Evolutionary conservation across 30 jellyfish, hydroid and myxozoan genomes (phyloP).

Genomic region (Turritopsis dohrnii): DNA sequence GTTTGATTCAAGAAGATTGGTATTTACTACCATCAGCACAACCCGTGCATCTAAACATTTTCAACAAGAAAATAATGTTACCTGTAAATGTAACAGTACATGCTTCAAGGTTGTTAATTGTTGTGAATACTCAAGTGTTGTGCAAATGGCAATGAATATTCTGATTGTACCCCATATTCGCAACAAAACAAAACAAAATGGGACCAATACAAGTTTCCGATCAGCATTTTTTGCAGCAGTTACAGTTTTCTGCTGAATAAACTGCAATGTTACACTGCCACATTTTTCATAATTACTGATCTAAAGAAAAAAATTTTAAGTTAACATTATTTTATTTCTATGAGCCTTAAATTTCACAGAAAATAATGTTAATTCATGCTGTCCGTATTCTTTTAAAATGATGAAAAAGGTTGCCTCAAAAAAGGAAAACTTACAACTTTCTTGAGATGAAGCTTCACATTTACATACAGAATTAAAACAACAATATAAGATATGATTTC

Average conservation of each 20-base stretch:
- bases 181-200: constrained; percentile 50
- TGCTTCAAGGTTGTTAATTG: constrained; percentile 17
- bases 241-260: constrained; percentile 43
- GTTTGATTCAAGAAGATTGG: too few species aligned
- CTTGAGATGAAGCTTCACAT: constrained; percentile 46
- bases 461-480: constrained; percentile 38
- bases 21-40: too few species aligned
- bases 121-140: not conserved
- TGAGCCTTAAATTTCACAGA: too few species aligned
- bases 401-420: not conserved
- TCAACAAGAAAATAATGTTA: too few species aligned
- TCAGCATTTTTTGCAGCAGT: constrained; percentile 74
- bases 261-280: constrained; percentile 10
- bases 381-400: too few species aligned
- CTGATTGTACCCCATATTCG: constrained; percentile 81
- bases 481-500: constrained; percentile 64
- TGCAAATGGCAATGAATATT: constrained; percentile 28
- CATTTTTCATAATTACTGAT: not conserved
- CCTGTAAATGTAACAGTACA: constrained; percentile 68
- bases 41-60: too few species aligned
- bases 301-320: not conserved
- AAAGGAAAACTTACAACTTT: constrained; percentile 51
- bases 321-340: too few species aligned
- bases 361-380: too few species aligned
- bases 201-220: constrained; percentile 65